Conservation (phyloP, 2,113 vertebrate species). For the Proteles cristata region DNA sequence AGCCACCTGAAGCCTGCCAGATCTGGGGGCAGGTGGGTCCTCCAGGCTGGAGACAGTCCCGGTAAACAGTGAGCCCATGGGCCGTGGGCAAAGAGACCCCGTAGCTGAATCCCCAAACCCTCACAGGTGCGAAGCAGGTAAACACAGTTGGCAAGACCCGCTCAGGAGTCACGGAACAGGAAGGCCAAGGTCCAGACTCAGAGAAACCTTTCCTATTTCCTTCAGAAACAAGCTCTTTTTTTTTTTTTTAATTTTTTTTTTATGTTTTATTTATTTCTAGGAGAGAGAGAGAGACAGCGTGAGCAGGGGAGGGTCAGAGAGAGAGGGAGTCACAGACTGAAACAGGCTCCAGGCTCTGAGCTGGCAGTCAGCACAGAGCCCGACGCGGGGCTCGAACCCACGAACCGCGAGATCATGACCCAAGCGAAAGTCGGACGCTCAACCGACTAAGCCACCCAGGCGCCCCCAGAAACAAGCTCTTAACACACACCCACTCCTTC, state of each 20-base stretch:
- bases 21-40: background rate
- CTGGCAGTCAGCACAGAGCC: too few species aligned
- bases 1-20: background rate
- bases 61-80: background rate
- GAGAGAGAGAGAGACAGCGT: too few species aligned
- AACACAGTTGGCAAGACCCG: background rate
- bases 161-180: fast-evolving
- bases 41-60: background rate
- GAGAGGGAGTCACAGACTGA: too few species aligned
- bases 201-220: background rate
- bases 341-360: too few species aligned
- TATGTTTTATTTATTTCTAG: too few species aligned
- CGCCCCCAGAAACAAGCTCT: background rate
- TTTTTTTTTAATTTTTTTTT: too few species aligned
- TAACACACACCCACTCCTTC: background rate
- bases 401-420: too few species aligned
- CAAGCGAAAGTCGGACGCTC: too few species aligned
- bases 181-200: background rate
- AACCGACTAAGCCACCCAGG: too few species aligned
- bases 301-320: too few species aligned
- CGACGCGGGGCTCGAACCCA: too few species aligned
- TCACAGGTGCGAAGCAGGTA: background rate
- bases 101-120: background rate
- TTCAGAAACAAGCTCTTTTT: background rate
- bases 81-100: fast-evolving